These are phyloP conservation scores for Craterocephalus amniculus DNA, from an alignment of 2,797 vertebrate species.

Conservation along the genomic window DNA sequence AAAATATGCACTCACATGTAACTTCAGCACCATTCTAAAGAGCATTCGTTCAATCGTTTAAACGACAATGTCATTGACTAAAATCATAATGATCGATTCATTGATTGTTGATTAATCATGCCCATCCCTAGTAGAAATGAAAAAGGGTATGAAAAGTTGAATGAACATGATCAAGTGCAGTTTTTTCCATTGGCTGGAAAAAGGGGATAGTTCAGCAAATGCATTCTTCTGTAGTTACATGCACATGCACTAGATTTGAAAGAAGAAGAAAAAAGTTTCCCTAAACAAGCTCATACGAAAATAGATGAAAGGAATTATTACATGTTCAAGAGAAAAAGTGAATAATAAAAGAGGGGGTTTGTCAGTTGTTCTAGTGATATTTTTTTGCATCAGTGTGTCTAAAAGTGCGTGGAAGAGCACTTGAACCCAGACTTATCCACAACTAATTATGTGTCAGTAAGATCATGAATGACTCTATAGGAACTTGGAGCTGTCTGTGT, in stretches of 20 bases:
- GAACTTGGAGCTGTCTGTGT: constrained; percentile 4
- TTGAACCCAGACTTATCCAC: constrained; percentile 33
- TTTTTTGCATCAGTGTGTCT: neutral
- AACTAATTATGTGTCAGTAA: constrained; percentile 40
- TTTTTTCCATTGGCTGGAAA: neutral
- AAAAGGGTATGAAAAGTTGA: no score
- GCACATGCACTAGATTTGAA: neutral
- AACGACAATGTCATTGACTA: no score
- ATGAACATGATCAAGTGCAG: no score
- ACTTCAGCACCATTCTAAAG: no score
- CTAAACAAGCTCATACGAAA: constrained; percentile 22
- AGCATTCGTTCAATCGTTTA: no score
- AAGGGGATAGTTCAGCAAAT: neutral
- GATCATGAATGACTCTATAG: constrained; percentile 42
- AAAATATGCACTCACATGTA: no score
- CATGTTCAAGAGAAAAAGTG: constrained; percentile 1
- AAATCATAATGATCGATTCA: no score
- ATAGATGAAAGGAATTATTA: constrained; percentile 31
- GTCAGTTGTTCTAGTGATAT: constrained; percentile 10
- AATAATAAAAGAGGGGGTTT: constrained; percentile 31
- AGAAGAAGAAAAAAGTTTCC: neutral
- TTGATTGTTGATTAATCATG: no score
- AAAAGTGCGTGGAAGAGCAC: neutral
- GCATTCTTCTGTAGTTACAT: constrained; percentile 7
- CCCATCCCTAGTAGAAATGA: no score